These are phyloP conservation scores for Salarias fasciatus DNA, from an alignment of 2,797 vertebrate genomes.

Conservation along the genomic window DNA sequence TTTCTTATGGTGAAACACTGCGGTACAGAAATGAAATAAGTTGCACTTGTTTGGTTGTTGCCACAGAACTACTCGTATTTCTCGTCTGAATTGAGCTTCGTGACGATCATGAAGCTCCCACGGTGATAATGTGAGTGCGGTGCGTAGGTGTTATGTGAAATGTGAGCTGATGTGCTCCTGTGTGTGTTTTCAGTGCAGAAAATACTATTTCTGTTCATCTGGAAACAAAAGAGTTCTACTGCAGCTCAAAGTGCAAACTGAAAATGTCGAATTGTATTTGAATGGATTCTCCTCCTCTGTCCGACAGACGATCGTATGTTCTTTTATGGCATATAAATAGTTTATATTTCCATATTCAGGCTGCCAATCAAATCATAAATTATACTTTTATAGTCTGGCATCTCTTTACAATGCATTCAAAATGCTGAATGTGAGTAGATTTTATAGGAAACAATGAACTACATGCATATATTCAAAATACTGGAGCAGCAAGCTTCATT, in stretches of 20 bases:
- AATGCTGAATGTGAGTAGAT: too few relatives aligned
- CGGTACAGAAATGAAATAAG: slow-evolving; percentile 79
- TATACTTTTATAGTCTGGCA: too few relatives aligned
- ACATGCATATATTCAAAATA: too few relatives aligned
- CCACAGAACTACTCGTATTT: slow-evolving; percentile 62
- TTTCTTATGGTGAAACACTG: slow-evolving; percentile 64
- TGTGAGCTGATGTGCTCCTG: slow-evolving; percentile 42
- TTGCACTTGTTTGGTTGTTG: slow-evolving; percentile 68
- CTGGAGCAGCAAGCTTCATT: too few relatives aligned
- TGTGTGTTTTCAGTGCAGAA: slow-evolving; percentile 36
- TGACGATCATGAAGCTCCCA: slow-evolving; percentile 75
- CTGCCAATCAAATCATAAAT: too few relatives aligned
- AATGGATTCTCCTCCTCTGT: slow-evolving; percentile 2
- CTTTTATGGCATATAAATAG: too few relatives aligned
- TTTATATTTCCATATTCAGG: too few relatives aligned
- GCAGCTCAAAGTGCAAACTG: slow-evolving; percentile 43
- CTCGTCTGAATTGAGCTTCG: slow-evolving; percentile 58
- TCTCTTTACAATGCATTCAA: too few relatives aligned
- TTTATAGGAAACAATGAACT: too few relatives aligned
- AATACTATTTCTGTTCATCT: slow-evolving; percentile 51
- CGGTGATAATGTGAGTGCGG: slow-evolving; percentile 74
- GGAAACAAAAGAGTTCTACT: slow-evolving; percentile 40
- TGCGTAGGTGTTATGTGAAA: slow-evolving; percentile 73
- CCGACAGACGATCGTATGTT: not conserved
- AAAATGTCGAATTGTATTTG: slow-evolving; percentile 20